Evolutionary conservation across 2,797 vertebrate species (phyloP), one percentile per base, ranked within the genome.

Genomic region (Gymnopithys bicolor): DNA sequence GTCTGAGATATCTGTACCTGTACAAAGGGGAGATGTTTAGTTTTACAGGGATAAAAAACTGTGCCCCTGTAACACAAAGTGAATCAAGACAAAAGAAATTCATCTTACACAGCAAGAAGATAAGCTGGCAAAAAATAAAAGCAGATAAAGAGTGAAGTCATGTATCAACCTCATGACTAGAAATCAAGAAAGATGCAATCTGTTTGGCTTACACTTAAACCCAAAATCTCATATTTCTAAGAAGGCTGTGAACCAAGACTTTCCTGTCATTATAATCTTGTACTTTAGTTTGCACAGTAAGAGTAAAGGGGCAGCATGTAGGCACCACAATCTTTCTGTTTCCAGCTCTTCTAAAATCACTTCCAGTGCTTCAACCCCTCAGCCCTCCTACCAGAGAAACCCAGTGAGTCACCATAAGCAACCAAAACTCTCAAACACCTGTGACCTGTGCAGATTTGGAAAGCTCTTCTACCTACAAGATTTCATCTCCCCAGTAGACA

Each of bases 171-270:
- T 66, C 1, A 3, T 28, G 52, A 88, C 62, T 86, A 62, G 48
- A 91, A 87, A 92, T 33, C 46, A 92, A 62, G 63, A 58, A 58
- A 96, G 45, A 76, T 56, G 37, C 28, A 59, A 93, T 84, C 73
- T 86, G 14, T 48, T 46, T 49, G 35, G 51, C 33, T 90, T 93
- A 53, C 13, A 32, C 37, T 55, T 59, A 56, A 69, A 77, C 62
- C 28, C 35, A 84, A 81, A 94, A 73, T 48, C 55, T 82, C 1
- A 0, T 45, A 19, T 73, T 89, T 84, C 52, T 63, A 84, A 52
- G 49, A 70, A 70, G 37, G 27, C 45, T 10, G 9, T 76, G 51
- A 89, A 52, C 23, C 0, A 0, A n/a, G 6, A 58, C 28, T 68
- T 55, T 73, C 52, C 24, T 78, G 37, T 35, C 18, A 11, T 32